Evolutionary conservation across 2,797 vertebrate species (phyloP), one percentile per base, ranked within the genome.

Genomic region (Silurus aristotelis): DNA sequence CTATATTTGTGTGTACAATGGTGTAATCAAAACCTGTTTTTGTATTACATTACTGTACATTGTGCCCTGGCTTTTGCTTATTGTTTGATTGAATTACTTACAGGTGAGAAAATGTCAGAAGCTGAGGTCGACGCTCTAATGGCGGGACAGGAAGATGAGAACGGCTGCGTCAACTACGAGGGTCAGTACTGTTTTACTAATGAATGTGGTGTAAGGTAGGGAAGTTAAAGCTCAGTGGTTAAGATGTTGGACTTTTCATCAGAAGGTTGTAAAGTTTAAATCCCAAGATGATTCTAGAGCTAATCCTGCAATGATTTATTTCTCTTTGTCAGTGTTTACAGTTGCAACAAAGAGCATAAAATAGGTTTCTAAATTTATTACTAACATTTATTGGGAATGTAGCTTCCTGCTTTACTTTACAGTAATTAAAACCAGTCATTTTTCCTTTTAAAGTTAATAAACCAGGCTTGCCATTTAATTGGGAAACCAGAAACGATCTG

Each of bases 51-150:
- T 60, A 0, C 20, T 48, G 2, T 73, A 38, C 38, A 38, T 38
- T 38, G 38, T 73, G 3, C 25, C 13, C 0, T 38, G 38, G 3
- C 17, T 19, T 38, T 60, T 22, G 5, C 81, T 78, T 4, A 83
- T 58, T 55, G 13, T 1, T 72, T 9, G 38, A 60, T n/a, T 75
- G 4, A 84, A 75, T 84, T 43, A 8, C 31, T 76, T 22, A 80
- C 91, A 99, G 98, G 98, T 92, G 98, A 99, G 94, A 99, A 96
- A 94, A 98, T 99, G 98, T 96, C 88, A 91, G 98, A 98, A 93
- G 77, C 91, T 70, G 98, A 99, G 95, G 97, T 99, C 43, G 98
- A 99, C 0, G 93, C 96, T 70, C 96, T 99, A 85, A 94, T 99
- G 96, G 86, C 92, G 80, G 98, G 98, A 89, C 98, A 99, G 92